Evolutionary conservation across 2,888 invertebrate species (phyloP).

Genomic region (Lasioglossum marginatum): DNA sequence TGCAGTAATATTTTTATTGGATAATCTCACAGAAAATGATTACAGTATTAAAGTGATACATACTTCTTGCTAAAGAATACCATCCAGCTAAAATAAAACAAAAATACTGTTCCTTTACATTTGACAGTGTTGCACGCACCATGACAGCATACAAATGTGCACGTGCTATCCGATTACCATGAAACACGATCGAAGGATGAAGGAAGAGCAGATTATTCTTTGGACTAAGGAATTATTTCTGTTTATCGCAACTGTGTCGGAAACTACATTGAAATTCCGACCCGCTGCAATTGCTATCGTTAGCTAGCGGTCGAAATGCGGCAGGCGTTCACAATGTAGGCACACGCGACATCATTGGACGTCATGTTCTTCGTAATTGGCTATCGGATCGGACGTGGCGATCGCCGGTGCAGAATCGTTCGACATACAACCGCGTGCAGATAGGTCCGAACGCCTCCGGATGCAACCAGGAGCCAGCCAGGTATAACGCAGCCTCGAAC

Average conservation of each 20-base stretch:
- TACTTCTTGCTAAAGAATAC: background rate
- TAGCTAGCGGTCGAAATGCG: slow-evolving; percentile 3
- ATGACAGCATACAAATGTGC: too few species aligned
- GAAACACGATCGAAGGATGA: background rate
- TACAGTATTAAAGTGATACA: background rate
- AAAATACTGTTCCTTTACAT: background rate
- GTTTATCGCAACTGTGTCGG: background rate
- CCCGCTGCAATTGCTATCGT: background rate
- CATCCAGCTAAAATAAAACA: background rate
- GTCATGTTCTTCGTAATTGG: slow-evolving; percentile 80
- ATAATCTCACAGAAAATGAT: background rate
- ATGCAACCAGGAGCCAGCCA: slow-evolving; percentile 33
- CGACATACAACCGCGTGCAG: slow-evolving; percentile 42
- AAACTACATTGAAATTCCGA: background rate
- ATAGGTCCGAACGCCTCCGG: slow-evolving; percentile 46
- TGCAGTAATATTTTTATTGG: background rate
- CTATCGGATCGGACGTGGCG: slow-evolving; percentile 77
- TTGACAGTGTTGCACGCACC: background rate
- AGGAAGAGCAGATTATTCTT: background rate
- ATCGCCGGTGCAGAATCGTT: slow-evolving; percentile 59
- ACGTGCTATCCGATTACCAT: background rate
- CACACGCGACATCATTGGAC: slow-evolving; percentile 71
- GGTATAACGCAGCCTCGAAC: slow-evolving; percentile 56
- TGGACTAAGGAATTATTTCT: background rate
- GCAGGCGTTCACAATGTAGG: slow-evolving; percentile 43